Evolutionary conservation across 2,888 invertebrate genomes (phyloP).

Genomic region (Hirtodrosophila histrioides): DNA sequence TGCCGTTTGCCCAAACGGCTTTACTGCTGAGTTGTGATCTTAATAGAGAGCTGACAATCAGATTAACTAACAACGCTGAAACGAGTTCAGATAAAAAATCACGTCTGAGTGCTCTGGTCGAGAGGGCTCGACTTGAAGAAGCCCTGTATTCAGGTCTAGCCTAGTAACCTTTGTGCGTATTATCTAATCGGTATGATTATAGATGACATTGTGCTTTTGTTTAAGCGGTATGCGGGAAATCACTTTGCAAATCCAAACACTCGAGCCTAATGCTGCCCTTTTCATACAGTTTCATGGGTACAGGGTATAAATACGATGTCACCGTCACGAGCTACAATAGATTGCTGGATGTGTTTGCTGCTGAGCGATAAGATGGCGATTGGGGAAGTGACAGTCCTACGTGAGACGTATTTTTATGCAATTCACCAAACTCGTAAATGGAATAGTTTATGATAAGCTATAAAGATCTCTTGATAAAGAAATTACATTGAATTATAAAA

Average conservation of each 20-base stretch:
- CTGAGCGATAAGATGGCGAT: constrained; percentile 6
- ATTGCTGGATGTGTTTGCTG: not conserved
- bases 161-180: no score
- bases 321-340: constrained; percentile 27
- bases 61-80: constrained; percentile 36
- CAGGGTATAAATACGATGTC: constrained; percentile 18
- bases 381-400: not conserved
- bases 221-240: no score
- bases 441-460: constrained; percentile 10
- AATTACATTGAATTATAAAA: not conserved
- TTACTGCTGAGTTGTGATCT: constrained; percentile 33
- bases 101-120: not conserved
- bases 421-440: constrained; percentile 11
- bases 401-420: constrained; percentile 9
- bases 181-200: no score
- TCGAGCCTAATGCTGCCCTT: no score
- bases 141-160: no score
- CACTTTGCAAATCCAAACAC: no score
- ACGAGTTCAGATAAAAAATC: constrained; percentile 38
- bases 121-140: no score
- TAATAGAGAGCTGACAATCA: constrained; percentile 57
- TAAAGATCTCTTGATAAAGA: constrained; percentile 7
- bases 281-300: not conserved
- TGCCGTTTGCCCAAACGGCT: constrained; percentile 4
- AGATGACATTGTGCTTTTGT: no score